Evolutionary conservation across 2,113 vertebrate species (phyloP).

Genomic region (Rhineura floridana): DNA sequence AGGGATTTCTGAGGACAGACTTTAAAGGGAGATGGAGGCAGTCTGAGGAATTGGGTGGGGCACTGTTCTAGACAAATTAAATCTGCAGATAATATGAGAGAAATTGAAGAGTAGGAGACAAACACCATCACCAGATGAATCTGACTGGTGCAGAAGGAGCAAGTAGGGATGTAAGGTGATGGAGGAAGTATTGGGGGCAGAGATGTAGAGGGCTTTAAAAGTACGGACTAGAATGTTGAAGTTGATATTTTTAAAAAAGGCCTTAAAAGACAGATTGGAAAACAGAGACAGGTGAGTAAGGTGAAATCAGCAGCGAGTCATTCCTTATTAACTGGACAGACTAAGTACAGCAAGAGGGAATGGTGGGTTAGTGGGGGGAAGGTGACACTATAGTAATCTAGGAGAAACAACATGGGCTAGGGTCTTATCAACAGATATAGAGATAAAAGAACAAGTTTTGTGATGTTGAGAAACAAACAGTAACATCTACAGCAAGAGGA

Average conservation of each 20-base stretch:
- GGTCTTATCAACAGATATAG: background rate
- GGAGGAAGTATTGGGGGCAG: background rate
- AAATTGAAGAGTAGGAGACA: background rate
- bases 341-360: background rate
- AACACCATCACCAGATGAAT: background rate
- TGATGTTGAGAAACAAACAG: background rate
- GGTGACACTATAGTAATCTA: background rate
- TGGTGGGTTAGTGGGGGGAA: background rate
- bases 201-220: background rate
- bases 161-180: background rate
- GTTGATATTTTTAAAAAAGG: background rate
- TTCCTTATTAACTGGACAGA: background rate
- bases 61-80: too few relatives aligned
- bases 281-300: background rate
- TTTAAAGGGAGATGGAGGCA: background rate
- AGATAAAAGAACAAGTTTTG: background rate
- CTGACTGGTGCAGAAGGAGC: background rate
- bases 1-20: background rate
- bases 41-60: background rate
- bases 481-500: background rate
- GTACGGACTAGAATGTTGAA: background rate
- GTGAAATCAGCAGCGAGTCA: background rate
- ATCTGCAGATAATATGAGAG: background rate
- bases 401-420: background rate
- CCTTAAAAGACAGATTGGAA: background rate